Conservation (phyloP, 2,888 invertebrate species). For the Frankliniella fusca region DNA sequence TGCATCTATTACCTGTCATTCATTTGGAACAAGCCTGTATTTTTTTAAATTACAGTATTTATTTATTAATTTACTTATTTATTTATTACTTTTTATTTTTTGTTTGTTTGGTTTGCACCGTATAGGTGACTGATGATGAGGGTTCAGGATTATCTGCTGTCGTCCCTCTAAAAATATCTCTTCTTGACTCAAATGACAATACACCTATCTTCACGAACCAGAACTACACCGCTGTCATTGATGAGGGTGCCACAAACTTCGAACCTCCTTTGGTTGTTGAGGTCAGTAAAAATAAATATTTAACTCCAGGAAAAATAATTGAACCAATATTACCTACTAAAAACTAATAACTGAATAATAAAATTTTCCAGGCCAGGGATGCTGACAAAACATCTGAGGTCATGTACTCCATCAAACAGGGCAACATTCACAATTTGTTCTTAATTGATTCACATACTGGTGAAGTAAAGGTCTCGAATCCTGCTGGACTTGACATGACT, state of each 20-base stretch:
- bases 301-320: not conserved
- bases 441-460: conserved; percentile 66
- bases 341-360: not conserved
- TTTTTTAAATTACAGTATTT: not conserved
- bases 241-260: conserved; percentile 80
- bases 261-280: conserved; percentile 64
- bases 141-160: conserved; percentile 74
- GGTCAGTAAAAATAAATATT: conserved; percentile 33
- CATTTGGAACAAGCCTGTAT: not conserved
- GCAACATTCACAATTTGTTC: conserved; percentile 59
- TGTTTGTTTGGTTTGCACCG: conserved; percentile 36
- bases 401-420: conserved; percentile 67
- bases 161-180: conserved; percentile 71
- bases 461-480: conserved; percentile 57
- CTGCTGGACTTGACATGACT: conserved; percentile 54
- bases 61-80: conserved; percentile 17
- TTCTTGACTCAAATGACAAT: conserved; percentile 85
- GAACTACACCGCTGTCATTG: conserved; percentile 74
- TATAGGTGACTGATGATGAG: conserved; percentile 77
- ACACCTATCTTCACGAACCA: conserved; percentile 75
- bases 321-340: not conserved
- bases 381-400: conserved; percentile 76
- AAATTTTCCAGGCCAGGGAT: conserved; percentile 67
- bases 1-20: not conserved
- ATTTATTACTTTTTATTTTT: conserved; percentile 25